Evolutionary conservation across 1,140 invertebrate species (phyloP).

Genomic region (Musca vetustissima): DNA sequence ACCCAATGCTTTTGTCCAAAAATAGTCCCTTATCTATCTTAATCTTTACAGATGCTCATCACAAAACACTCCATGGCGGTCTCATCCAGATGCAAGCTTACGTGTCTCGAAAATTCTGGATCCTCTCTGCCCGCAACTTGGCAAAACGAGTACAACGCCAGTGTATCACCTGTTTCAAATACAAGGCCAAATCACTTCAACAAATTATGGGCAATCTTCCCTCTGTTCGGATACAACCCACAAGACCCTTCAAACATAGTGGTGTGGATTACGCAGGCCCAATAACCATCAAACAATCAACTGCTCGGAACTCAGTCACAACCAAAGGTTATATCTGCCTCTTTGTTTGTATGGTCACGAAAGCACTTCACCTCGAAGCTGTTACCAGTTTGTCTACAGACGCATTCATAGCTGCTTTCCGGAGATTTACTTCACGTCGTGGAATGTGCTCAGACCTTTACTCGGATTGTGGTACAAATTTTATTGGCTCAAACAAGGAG

Average conservation of each 20-base stretch:
- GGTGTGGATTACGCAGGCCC: slow-evolving; percentile 54
- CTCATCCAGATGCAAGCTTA: slow-evolving; percentile 23
- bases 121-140: no score
- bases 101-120: slow-evolving; percentile 23
- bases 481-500: slow-evolving; percentile 34
- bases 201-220: slow-evolving; percentile 52
- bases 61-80: slow-evolving; percentile 35
- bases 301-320: not conserved
- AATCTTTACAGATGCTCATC: slow-evolving; percentile 37
- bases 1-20: slow-evolving; percentile 31
- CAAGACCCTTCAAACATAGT: slow-evolving; percentile 41
- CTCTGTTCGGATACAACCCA: slow-evolving; percentile 33
- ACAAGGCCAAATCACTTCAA: not conserved
- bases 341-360: slow-evolving; percentile 41
- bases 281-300: slow-evolving; percentile 34
- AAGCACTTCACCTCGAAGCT: slow-evolving; percentile 53
- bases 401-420: not conserved
- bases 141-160: slow-evolving; percentile 29
- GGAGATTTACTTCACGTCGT: no score
- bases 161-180: slow-evolving; percentile 31
- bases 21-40: slow-evolving; percentile 31
- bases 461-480: slow-evolving; percentile 47
- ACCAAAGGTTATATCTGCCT: slow-evolving; percentile 36
- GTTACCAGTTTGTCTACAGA: slow-evolving; percentile 45
- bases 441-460: slow-evolving; percentile 35